phyloP scores from a whole-genome alignment of 2,113 vertebrate genomes.

The Leucopternis melanops region DNA sequence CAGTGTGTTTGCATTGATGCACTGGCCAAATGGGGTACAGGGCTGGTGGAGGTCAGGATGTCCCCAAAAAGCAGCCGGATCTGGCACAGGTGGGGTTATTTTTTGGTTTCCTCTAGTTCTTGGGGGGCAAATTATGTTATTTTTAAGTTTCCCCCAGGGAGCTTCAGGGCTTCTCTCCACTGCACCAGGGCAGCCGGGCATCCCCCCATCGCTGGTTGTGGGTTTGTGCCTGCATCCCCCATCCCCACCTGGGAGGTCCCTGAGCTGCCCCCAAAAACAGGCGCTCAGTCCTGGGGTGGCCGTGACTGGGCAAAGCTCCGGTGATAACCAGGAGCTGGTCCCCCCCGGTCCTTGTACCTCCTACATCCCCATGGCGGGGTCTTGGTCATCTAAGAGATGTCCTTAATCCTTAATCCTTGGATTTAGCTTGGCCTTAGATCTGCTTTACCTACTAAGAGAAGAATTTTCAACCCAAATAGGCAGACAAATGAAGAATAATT shows the following conservation, averaged over 20 bases:
- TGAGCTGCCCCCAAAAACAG: neutral
- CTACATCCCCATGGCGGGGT: rapidly evolving
- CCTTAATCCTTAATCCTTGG: neutral
- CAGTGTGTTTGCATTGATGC: rapidly evolving
- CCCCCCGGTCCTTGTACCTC: neutral
- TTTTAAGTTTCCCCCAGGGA: neutral
- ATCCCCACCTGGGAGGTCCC: neutral
- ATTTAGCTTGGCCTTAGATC: neutral
- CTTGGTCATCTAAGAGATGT: neutral
- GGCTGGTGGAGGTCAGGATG: neutral
- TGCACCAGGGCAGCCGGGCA: neutral
- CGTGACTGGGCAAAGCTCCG: neutral
- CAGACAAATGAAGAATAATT: no score
- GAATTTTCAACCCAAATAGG: no score
- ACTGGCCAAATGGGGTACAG: rapidly evolving
- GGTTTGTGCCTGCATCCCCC: neutral
- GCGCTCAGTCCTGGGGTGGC: neutral
- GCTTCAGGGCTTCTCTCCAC: neutral
- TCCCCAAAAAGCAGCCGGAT: neutral
- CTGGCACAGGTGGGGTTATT: neutral
- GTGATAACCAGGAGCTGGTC: neutral
- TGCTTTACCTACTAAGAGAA: no score
- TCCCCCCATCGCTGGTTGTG: no score
- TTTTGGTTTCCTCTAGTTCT: neutral
- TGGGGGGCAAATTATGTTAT: no score